Base-by-base conservation (phyloP, 2,888 invertebrate genomes). In the Chamaedrilus cognettii region DNA sequence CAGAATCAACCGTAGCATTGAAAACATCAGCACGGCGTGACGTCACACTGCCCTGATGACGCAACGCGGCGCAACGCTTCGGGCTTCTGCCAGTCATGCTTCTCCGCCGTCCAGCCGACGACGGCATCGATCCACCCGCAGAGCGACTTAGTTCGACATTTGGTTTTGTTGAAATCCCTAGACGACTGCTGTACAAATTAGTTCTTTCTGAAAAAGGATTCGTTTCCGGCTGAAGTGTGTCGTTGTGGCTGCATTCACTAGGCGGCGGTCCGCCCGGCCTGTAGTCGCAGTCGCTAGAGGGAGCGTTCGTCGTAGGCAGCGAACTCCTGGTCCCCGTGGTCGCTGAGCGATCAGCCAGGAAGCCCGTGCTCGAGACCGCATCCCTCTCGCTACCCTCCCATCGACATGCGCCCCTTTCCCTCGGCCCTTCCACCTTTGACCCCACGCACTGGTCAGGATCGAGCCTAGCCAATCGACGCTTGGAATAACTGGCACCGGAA, bases 301-400 rank as follows among this genome's bases (percentile, higher is more conserved):
- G 26, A 19, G 26, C 11, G 26, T 52, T 62, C 2, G 52, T n/a
- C 3, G 50, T 51, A 50, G 23, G 50, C n/a, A 62, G 51, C 7
- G 62, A 62, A 62, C 62, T 62, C 52, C 33, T 49, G 7, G 55
- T 52, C 11, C 26, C 55, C n/a, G 62, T 62, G 11, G 62, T 62
- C n/a, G 50, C 51, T 1, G 62, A 62, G 1, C 51, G 30, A n/a
- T 62, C 62, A n/a, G 62, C 62, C 19, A 62, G n/a, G 28, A 62
- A 62, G 49, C 62, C 62, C 11, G 50, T 62, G n/a, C 62, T 62
- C 7, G 58, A 58, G 7, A 58, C 34, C 7, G 30, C 58, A 7
- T 58, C 58, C 7, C 26, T 23, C 5, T 52, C 55, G 28, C 55
- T 52, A 23, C 26, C 55, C 19, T 7, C 55, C 19, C 26, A 7